phyloP scores from a whole-genome alignment of 2,888 invertebrate species.

The Drosophila bunnanda region DNA sequence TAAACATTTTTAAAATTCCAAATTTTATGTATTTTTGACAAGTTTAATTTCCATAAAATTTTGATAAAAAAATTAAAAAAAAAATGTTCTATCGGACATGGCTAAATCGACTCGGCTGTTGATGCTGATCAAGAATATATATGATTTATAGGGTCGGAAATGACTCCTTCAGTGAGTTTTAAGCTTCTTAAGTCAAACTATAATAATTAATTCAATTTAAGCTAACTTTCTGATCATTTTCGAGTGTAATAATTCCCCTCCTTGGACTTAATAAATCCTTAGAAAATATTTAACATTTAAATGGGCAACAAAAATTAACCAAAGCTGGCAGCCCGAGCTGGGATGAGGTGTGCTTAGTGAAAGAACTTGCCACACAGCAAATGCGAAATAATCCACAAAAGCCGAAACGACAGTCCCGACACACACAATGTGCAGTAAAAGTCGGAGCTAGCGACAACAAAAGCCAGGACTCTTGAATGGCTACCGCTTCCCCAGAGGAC shows the following conservation, averaged over 20 bases:
- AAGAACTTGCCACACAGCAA: constrained; percentile 45
- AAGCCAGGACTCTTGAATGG: constrained; percentile 65
- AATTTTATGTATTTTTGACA: too few relatives aligned
- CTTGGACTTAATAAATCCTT: constrained; percentile 57
- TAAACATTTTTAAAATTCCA: too few relatives aligned
- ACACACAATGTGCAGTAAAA: constrained; percentile 57
- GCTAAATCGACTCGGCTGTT: too few relatives aligned
- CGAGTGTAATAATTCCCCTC: background rate
- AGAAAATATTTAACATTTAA: constrained; percentile 76
- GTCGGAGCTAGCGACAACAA: constrained; percentile 51
- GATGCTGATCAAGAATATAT: too few relatives aligned
- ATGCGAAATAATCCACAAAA: constrained; percentile 69
- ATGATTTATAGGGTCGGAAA: too few relatives aligned
- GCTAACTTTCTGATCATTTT: too few relatives aligned
- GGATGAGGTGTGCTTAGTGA: constrained; percentile 14
- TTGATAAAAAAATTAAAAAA: too few relatives aligned
- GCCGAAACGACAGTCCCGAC: constrained; percentile 54
- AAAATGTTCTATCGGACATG: too few relatives aligned
- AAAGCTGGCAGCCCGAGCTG: constrained; percentile 47
- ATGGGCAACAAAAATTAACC: constrained; percentile 71
- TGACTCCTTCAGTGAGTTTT: too few relatives aligned
- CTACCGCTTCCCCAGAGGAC: constrained; percentile 19
- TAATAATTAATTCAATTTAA: too few relatives aligned
- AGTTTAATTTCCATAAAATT: too few relatives aligned
- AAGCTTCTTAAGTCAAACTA: too few relatives aligned